Evolutionary conservation across 2,113 vertebrate species (phyloP).

Genomic region (Petaurus breviceps): DNA sequence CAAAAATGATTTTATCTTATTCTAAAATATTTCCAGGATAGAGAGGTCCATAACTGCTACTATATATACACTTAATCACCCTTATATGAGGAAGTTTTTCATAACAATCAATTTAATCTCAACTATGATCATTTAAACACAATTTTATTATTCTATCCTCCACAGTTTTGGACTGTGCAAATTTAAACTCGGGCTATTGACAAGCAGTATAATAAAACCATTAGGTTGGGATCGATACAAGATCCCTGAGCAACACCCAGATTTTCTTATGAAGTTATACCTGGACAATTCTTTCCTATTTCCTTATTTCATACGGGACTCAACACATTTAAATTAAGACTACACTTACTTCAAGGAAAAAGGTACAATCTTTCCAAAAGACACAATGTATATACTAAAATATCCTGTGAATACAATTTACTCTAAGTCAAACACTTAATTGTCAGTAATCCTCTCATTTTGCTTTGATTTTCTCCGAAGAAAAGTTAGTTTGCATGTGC

Average conservation of each 20-base stretch:
- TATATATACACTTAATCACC: background rate
- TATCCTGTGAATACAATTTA: background rate
- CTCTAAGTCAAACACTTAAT: background rate
- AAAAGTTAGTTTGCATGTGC: background rate
- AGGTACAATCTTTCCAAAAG: background rate
- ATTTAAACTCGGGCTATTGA: background rate
- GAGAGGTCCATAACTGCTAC: background rate
- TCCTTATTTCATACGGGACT: background rate
- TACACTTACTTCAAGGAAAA: background rate
- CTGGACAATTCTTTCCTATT: background rate
- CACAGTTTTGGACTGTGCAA: background rate
- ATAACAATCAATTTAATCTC: background rate
- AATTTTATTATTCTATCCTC: background rate
- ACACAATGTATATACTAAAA: background rate
- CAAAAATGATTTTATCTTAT: background rate
- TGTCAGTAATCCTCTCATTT: background rate
- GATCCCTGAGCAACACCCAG: background rate
- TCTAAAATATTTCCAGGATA: background rate
- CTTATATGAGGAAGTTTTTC: background rate
- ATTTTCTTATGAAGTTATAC: background rate
- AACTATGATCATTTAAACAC: background rate
- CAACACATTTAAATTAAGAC: background rate
- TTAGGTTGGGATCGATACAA: background rate
- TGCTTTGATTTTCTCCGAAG: background rate
- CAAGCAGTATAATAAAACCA: background rate